Base-by-base conservation (phyloP, 2,888 invertebrate genomes). In the Aphidoletes aphidimyza region DNA sequence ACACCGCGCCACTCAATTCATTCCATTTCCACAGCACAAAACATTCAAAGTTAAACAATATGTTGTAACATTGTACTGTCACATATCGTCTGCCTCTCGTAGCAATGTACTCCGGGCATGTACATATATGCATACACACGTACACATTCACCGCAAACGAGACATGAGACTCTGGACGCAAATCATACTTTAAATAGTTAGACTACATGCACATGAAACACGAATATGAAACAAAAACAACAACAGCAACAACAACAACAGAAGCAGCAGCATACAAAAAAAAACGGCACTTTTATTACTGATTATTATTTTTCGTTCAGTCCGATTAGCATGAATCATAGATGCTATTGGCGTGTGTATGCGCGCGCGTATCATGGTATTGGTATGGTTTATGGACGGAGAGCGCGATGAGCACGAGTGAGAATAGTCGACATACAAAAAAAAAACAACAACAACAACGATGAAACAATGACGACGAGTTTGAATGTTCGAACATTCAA, bases 281-380 rank as follows among this genome's bases (percentile, higher is more conserved):
- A 69, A 69, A 69, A 69, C 69, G 69, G 69, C 26, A 69, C 69
- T 30, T 69, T 69, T 34, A 69, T 34, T 69, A 69, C 69, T 69
- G 69, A 69, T 69, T 69, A 69, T 54, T 69, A 69, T 69, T 30
- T 69, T 69, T 69, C 54, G 54, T 54, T 69, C 14, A 6, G 34
- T 14, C 34, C 8, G 11, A 11, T 14, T 42, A 42, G 30, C 14
- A 69, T 69, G 30, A 54, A 11, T 54, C 69, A 69, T 30, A 14
- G 54, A 47, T 47, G 9, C 6, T 9, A 9, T 47, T 17, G 17
- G 8, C 17, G 8, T 47, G 47, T 47, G 8, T 54, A 22, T 54
- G 47, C 19, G 11, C 19, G 47, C 19, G 47, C 17, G 47, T 47
- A 2, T 47, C 3, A 19, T 22, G 5, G 69, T 69, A 34, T 14